Base-by-base conservation (phyloP, 1,140 invertebrate genomes). In the Heliothis virescens region DNA sequence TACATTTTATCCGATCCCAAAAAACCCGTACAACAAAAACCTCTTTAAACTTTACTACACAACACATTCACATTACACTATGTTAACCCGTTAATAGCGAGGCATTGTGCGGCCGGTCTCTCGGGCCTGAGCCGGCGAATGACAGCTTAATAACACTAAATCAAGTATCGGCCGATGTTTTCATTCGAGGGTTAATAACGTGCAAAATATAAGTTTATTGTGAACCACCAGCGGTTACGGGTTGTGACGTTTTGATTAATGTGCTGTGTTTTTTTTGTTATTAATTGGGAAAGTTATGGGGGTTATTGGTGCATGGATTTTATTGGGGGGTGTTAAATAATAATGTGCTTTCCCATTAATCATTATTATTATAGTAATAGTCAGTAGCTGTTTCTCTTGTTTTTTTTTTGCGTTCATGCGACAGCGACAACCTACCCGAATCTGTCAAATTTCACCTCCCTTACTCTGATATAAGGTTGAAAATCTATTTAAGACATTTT, bases 91-190 rank as follows among this genome's bases (percentile, higher is more conserved):
- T 83, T 83, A 85, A 86, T 86, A 72, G 80, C 79, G 18, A 78
- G 60, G 73, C 67, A 82, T 82, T 85, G 82, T 86, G 80, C 79
- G 69, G 11, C 15, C 57, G 82, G 82, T 75, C 82, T 47, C 82
- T 59, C 21, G 50, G 79, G 82, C 26, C 60, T 18, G 75, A 69
- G 75, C 59, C 34, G 80, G 84, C 80, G 80, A 59, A 53, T 85
- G 84, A 83, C 84, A 85, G 82, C 53, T 85, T 83, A 85, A 85
- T 85, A 85, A 85, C 84, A 83, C 80, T 85, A 85, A 85, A 85
- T 85, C 84, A 85, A 85, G 82, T 82, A 85, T 82, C 79, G 77
- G 41, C 15, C 75, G 65, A 81, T 82, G 82, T 82, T 85, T 83
- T 81, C 80, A 82, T 80, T 80, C 47, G 18, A 63, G 74, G 79